phyloP scores from a whole-genome alignment of 2,113 vertebrate species.

The Lampris megalopsis region DNA sequence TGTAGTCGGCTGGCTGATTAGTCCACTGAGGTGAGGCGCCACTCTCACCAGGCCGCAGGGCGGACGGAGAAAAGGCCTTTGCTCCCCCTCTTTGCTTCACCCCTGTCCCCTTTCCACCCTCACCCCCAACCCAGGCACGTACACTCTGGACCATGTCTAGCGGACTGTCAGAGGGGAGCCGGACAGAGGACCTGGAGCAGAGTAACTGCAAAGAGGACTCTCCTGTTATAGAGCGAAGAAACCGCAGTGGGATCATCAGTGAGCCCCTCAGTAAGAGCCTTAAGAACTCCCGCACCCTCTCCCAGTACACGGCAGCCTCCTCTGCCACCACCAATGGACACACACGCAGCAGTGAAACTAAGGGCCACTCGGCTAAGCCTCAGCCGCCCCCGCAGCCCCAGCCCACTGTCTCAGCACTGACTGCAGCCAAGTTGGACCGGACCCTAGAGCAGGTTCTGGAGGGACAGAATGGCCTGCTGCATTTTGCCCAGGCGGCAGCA shows the following conservation, averaged over 20 bases:
- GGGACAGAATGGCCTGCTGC: slow-evolving; percentile 95
- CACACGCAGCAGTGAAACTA: slow-evolving; percentile 83
- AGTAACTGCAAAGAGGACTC: slow-evolving; percentile 83
- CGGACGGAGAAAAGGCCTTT: slow-evolving; percentile 61
- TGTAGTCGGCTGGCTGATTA: slow-evolving; percentile 69
- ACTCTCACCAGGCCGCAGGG: slow-evolving; percentile 71
- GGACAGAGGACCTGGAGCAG: slow-evolving; percentile 88
- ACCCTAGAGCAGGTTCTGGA: slow-evolving; percentile 93
- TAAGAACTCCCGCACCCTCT: slow-evolving; percentile 95
- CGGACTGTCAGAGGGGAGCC: slow-evolving; percentile 88
- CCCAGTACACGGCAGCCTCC: slow-evolving; percentile 93
- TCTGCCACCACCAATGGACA: slow-evolving; percentile 88
- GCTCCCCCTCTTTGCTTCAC: slow-evolving; percentile 62
- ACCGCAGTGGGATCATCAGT: slow-evolving; percentile 97
- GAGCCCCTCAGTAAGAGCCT: slow-evolving; percentile 97
- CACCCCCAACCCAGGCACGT: slow-evolving; percentile 66
- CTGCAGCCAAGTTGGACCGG: slow-evolving; percentile 92
- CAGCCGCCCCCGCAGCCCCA: slow-evolving; percentile 89
- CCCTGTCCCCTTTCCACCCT: slow-evolving; percentile 77
- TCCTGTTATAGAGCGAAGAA: slow-evolving; percentile 89
- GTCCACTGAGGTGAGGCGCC: slow-evolving; percentile 65
- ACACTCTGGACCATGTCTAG: slow-evolving; percentile 92
- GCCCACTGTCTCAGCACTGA: slow-evolving; percentile 77
- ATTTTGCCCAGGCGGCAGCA: slow-evolving; percentile 96
- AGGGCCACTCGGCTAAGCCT: slow-evolving; percentile 90